Percentiles rank a stretch among this genome's conserved stretches.
Evolutionary conservation across 2,888 invertebrate species (phyloP).

Genomic region (Peribatodes rhomboidaria): DNA sequence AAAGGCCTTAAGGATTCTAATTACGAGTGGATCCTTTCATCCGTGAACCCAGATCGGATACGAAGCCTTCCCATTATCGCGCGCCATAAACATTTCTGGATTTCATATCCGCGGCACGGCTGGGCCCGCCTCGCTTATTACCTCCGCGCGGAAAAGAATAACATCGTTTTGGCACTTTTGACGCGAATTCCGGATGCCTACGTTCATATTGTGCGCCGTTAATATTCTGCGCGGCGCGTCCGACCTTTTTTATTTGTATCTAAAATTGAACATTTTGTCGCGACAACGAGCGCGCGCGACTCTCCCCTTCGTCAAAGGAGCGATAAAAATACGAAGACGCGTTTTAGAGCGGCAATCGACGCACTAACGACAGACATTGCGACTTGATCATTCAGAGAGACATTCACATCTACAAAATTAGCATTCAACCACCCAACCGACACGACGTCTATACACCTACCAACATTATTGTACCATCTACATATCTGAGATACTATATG

Average conservation of each 20-base stretch:
- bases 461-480: neutral
- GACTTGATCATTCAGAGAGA: constrained; percentile 61
- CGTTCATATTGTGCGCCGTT: constrained; percentile 86
- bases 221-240: constrained; percentile 84
- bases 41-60: constrained; percentile 79
- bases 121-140: constrained; percentile 80
- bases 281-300: constrained; percentile 80
- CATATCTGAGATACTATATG: neutral
- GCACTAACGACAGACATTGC: constrained; percentile 67
- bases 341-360: constrained; percentile 68
- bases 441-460: neutral
- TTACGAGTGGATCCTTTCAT: constrained; percentile 77
- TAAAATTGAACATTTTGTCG: constrained; percentile 87
- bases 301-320: constrained; percentile 74
- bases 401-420: constrained; percentile 26
- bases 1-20: constrained; percentile 81
- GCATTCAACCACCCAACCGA: constrained; percentile 8
- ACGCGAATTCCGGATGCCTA: constrained; percentile 84
- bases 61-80: constrained; percentile 78
- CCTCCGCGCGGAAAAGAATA: constrained; percentile 84
- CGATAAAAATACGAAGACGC: constrained; percentile 79
- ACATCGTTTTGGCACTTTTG: constrained; percentile 85
- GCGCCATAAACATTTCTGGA: constrained; percentile 83
- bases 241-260: constrained; percentile 87
- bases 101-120: constrained; percentile 84